These are phyloP conservation scores for Mus musculus DNA, from an alignment of 2,113 vertebrate species.

Conservation along the genomic window DNA sequence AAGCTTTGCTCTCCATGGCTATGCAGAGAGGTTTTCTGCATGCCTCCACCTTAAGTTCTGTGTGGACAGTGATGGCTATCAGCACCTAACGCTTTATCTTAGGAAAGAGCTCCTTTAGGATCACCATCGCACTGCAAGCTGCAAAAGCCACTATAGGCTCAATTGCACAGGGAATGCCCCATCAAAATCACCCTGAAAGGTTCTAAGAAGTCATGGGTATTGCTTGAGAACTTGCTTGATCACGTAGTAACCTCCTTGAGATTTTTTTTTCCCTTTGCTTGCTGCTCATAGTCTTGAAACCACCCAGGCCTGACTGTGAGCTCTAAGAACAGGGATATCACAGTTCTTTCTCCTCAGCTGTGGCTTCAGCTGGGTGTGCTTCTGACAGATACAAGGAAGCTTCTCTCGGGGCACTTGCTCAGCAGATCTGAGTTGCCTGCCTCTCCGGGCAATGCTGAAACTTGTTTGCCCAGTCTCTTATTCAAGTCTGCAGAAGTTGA, in stretches of 20 bases:
- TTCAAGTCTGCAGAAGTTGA: background rate
- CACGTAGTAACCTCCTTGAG: background rate
- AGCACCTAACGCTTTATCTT: background rate
- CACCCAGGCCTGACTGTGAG: background rate
- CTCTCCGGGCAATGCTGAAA: background rate
- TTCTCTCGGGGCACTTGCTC: background rate
- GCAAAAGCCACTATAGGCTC: background rate
- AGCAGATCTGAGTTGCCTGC: background rate
- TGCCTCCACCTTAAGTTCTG: background rate
- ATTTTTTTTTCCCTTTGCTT: background rate
- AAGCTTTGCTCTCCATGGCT: background rate
- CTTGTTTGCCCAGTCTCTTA: background rate
- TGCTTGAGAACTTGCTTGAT: conserved; percentile 1
- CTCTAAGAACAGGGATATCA: background rate
- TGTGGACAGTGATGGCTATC: background rate
- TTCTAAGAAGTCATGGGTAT: background rate
- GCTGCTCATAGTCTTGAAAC: background rate
- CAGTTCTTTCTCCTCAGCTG: background rate
- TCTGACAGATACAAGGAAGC: background rate
- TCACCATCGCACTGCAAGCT: background rate
- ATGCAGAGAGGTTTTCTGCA: background rate
- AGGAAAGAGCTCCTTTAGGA: background rate
- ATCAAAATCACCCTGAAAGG: background rate
- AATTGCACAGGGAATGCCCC: background rate
- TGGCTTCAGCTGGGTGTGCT: background rate